Evolutionary conservation across 2,113 vertebrate genomes (phyloP).

Genomic region (Noturus placidus): DNA sequence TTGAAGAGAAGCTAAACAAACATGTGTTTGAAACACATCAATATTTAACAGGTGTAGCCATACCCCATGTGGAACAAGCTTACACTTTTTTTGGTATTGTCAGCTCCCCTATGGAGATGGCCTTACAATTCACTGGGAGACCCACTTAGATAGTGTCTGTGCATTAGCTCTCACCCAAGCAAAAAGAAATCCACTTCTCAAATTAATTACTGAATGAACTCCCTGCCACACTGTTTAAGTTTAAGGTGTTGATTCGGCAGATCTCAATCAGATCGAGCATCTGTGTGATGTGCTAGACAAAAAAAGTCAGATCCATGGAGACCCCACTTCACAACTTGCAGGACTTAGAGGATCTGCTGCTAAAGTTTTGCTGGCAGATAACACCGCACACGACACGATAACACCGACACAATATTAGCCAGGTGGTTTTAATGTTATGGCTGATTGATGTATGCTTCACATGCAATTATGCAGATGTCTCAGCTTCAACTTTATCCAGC

Average conservation of each 20-base stretch:
- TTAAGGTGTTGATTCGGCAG: too few relatives aligned
- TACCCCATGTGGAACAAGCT: background rate
- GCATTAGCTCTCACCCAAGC: background rate
- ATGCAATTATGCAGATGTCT: background rate
- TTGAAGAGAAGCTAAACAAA: background rate
- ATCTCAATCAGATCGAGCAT: too few relatives aligned
- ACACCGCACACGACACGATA: too few relatives aligned
- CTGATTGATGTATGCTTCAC: background rate
- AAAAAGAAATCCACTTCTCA: background rate
- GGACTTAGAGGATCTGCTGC: too few relatives aligned
- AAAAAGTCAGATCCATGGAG: too few relatives aligned
- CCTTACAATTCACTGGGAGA: background rate
- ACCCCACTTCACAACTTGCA: too few relatives aligned
- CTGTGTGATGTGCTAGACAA: too few relatives aligned
- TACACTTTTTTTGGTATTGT: background rate
- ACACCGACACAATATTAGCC: too few relatives aligned
- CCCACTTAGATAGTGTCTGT: background rate
- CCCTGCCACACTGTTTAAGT: too few relatives aligned
- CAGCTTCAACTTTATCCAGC: background rate
- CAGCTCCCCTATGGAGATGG: background rate
- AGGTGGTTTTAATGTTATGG: too few relatives aligned
- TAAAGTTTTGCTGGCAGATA: too few relatives aligned
- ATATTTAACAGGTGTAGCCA: background rate
- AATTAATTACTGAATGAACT: background rate
- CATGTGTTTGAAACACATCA: background rate